Evolutionary conservation across 2,888 invertebrate genomes (phyloP), one percentile per base, ranked within the genome.

Genomic region (Melinopterus prodromus): DNA sequence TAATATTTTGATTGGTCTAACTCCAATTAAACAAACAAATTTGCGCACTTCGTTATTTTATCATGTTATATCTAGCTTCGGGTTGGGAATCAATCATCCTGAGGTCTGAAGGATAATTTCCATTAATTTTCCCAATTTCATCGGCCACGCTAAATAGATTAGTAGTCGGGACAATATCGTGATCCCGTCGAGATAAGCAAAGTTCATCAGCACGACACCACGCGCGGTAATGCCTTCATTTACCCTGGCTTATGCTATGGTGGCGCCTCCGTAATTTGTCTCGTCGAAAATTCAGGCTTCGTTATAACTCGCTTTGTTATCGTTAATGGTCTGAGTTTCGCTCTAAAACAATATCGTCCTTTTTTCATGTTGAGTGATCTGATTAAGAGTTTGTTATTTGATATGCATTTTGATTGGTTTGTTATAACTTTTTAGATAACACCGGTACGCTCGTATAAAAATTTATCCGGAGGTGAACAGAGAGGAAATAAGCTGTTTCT

Each of bases 181-280:
- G 53, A 53, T 53, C 53, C 53, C 53, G 53, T 53, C 9, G 53
- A 53, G 53, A 53, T 53, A 53, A 53, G 53, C 53, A 53, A 53
- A 53, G 53, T 53, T 53, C 53, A 53, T 53, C 53, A 53, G 53
- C 53, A 53, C 2, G 53, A 53, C 5, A 53, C 53, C 53, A 53
- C 53, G 53, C 53, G 53, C 53, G 53, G 53, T 53, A 53, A 53
- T 53, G 53, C 12, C 53, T 53, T 53, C 53, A 53, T 53, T 53
- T 53, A 53, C 53, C 53, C 53, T 53, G 12, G 26, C 26, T 26
- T 53, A 9, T 53, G 53, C 53, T 53, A 12, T 53, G 53, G 53
- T 53, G 53, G 53, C 53, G 53, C 53, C 53, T 53, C 53, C 53
- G 53, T 53, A 53, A 53, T 53, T 53, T 53, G 53, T 53, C 53